These are phyloP conservation scores for Buceros bicornis DNA, from an alignment of 2,797 vertebrate genomes.

Conservation along the genomic window DNA sequence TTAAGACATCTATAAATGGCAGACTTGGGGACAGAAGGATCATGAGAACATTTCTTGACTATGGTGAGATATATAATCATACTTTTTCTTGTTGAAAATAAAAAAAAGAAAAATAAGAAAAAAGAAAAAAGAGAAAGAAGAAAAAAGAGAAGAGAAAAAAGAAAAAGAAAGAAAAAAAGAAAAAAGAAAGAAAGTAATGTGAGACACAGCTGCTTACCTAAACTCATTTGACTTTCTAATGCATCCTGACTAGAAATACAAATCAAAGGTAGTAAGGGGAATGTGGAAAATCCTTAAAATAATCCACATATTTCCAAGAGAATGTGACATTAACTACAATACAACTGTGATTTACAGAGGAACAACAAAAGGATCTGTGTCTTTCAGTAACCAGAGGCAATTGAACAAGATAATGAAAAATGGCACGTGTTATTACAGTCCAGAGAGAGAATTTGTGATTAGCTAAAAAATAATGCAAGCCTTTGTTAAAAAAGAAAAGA, in stretches of 20 bases:
- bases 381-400: not conserved
- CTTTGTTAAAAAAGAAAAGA: not conserved
- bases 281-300: not conserved
- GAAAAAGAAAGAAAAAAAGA: too few species aligned
- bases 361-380: not conserved
- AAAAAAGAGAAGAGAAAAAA: too few species aligned
- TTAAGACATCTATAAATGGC: not conserved
- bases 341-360: not conserved
- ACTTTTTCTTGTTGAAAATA: not conserved
- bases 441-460: not conserved
- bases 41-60: not conserved
- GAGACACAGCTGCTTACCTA: not conserved
- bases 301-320: not conserved
- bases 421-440: not conserved
- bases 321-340: not conserved
- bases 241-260: not conserved
- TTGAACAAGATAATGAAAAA: not conserved
- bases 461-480: not conserved
- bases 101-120: too few species aligned
- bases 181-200: fast-evolving
- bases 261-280: not conserved
- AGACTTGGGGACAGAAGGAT: not conserved
- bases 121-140: too few species aligned
- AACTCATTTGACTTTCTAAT: not conserved
- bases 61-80: not conserved